These are phyloP conservation scores for Microcaecilia unicolor DNA, from an alignment of 2,797 vertebrate species.

Conservation along the genomic window DNA sequence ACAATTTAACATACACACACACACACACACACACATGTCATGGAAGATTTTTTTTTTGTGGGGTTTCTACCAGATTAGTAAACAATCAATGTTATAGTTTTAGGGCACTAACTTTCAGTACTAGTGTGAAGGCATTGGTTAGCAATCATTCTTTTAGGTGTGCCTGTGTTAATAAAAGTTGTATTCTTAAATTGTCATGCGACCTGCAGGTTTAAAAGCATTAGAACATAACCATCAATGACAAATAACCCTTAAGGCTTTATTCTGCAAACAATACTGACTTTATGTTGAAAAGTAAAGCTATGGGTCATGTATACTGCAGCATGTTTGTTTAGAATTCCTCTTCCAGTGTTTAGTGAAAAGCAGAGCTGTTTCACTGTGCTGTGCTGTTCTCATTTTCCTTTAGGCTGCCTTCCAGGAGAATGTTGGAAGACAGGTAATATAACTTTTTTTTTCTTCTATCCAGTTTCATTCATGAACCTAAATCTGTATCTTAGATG, in stretches of 20 bases:
- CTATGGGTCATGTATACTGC: slow-evolving; percentile 49
- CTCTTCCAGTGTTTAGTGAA: slow-evolving; percentile 40
- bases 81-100: background rate
- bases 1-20: too few relatives aligned
- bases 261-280: slow-evolving; percentile 33
- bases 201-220: slow-evolving; percentile 11
- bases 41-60: background rate
- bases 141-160: slow-evolving; percentile 8
- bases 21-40: too few relatives aligned
- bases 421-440: slow-evolving; percentile 98
- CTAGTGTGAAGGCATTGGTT: slow-evolving; percentile 1
- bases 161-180: slow-evolving; percentile 17
- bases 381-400: slow-evolving; percentile 55
- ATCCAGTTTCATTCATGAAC: slow-evolving; percentile 32
- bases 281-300: slow-evolving; percentile 47
- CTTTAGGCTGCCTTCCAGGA: slow-evolving; percentile 95
- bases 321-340: slow-evolving; percentile 38
- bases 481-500: slow-evolving; percentile 19
- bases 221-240: slow-evolving; percentile 6
- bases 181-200: slow-evolving; percentile 19
- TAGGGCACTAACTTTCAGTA: background rate
- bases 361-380: slow-evolving; percentile 46
- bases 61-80: background rate
- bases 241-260: slow-evolving; percentile 9
- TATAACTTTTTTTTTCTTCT: slow-evolving; percentile 30